Evolutionary conservation across 2,888 invertebrate species (phyloP).

Genomic region (Cyrtodaria siliqua): DNA sequence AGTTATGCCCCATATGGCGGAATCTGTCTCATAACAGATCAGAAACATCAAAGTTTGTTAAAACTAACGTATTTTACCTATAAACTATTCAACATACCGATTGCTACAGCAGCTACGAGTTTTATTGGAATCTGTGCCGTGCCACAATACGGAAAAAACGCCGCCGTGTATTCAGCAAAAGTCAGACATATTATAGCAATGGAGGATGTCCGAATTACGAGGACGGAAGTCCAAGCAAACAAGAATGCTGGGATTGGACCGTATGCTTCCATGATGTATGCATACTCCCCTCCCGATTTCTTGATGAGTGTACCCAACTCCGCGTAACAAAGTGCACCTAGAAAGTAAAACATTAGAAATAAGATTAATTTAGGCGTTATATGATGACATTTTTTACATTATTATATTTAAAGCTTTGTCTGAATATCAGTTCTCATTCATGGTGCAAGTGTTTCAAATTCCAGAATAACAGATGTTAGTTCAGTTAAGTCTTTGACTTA

Average conservation of each 20-base stretch:
- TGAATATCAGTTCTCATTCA: too few species aligned
- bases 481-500: too few species aligned
- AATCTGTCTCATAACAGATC: too few species aligned
- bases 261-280: slow-evolving; percentile 87
- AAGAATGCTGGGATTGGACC: slow-evolving; percentile 87
- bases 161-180: slow-evolving; percentile 79
- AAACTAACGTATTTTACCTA: too few species aligned
- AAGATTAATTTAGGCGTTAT: too few species aligned
- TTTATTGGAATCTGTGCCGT: slow-evolving; percentile 72
- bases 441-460: too few species aligned
- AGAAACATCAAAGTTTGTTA: too few species aligned
- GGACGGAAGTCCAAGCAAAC: slow-evolving; percentile 88
- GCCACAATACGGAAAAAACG: slow-evolving; percentile 80
- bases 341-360: too few species aligned
- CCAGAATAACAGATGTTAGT: too few species aligned
- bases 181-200: slow-evolving; percentile 87
- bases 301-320: slow-evolving; percentile 93
- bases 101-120: slow-evolving; percentile 71
- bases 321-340: slow-evolving; percentile 92
- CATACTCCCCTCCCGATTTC: slow-evolving; percentile 93
- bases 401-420: too few species aligned
- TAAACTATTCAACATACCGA: slow-evolving; percentile 65
- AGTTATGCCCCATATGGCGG: too few species aligned
- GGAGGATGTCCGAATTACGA: slow-evolving; percentile 83
- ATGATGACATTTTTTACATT: too few species aligned